A percentile compares a stretch with the other conserved stretches of the same genome.
Conservation (phyloP, 1,140 invertebrate species). For the Formica selysi region DNA sequence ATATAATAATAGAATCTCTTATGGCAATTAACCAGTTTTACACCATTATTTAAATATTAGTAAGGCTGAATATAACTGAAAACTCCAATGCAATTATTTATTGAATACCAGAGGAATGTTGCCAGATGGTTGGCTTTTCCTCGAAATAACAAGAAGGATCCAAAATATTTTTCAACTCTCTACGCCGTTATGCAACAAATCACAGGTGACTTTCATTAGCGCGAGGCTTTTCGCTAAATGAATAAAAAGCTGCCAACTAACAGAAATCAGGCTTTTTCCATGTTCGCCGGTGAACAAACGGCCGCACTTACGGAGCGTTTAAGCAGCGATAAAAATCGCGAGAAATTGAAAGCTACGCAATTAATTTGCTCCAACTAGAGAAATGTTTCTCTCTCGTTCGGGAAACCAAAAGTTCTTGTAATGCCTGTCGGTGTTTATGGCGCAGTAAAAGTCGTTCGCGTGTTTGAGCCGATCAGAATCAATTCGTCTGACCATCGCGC, state of each 20-base stretch:
- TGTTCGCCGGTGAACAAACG: neutral
- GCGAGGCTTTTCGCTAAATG: neutral
- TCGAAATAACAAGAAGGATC: neutral
- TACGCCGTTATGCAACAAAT: neutral
- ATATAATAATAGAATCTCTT: neutral
- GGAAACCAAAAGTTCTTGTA: neutral
- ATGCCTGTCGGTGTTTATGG: neutral
- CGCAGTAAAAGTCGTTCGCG: neutral
- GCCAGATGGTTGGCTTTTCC: neutral
- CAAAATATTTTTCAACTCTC: neutral
- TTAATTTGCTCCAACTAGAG: neutral
- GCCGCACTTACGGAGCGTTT: neutral
- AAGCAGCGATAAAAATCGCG: neutral
- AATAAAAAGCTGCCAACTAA: neutral
- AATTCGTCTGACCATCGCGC: neutral
- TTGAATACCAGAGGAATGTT: neutral
- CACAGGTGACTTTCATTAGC: neutral
- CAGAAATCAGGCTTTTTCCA: neutral
- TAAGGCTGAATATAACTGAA: neutral
- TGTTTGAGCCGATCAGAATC: neutral
- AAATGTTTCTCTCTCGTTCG: neutral
- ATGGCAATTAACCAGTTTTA: conserved; percentile 15
- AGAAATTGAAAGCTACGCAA: neutral
- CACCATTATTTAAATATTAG: neutral
- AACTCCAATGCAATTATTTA: neutral